Conservation (phyloP, 2,113 vertebrate genomes). For the Nothoprocta perdicaria region DNA sequence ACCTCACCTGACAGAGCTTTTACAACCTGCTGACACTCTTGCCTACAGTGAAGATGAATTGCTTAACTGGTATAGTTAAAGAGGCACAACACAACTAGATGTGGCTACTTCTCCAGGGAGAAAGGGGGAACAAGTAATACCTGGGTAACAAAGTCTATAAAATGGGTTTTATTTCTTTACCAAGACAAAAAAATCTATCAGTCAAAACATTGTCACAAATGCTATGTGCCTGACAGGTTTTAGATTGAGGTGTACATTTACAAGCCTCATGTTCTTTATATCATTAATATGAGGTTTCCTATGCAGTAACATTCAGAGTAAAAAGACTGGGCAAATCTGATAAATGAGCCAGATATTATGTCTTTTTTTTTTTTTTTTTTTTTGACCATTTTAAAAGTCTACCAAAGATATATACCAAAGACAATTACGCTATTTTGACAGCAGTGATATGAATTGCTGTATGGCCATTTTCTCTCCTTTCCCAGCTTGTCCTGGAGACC, state of each 20-base stretch:
- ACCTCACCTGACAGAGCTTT: neutral
- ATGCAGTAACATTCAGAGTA: neutral
- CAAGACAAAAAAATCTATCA: neutral
- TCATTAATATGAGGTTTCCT: neutral
- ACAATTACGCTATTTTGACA: neutral
- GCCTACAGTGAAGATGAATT: neutral
- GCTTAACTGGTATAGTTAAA: neutral
- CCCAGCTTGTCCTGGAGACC: neutral
- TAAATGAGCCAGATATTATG: neutral
- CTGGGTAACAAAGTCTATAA: accelerated
- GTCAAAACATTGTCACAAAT: neutral
- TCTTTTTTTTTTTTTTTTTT: neutral
- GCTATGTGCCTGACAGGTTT: neutral
- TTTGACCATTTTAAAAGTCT: neutral
- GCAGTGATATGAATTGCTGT: neutral
- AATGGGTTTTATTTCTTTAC: neutral
- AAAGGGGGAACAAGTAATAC: accelerated
- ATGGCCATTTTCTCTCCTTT: neutral
- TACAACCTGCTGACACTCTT: neutral
- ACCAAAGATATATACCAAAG: neutral
- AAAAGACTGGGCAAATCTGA: neutral
- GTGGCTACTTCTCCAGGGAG: accelerated
- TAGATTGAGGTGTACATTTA: neutral
- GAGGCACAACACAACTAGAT: neutral
- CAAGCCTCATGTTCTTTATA: neutral